Evolutionary conservation across 2,113 vertebrate species (phyloP).

Genomic region (Channa maculata): DNA sequence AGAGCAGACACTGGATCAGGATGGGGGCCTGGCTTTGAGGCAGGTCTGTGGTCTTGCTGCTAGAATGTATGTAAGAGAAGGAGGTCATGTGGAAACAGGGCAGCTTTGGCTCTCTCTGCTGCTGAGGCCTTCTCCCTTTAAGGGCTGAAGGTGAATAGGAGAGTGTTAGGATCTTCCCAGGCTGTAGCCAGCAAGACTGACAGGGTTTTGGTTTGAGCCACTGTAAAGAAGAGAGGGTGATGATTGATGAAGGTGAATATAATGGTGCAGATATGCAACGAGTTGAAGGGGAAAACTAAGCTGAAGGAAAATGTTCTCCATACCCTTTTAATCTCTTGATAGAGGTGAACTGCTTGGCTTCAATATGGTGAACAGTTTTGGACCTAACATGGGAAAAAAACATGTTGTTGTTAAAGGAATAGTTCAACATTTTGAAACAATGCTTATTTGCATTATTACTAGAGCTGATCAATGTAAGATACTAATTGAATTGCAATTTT

Average conservation of each 20-base stretch:
- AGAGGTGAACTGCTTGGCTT: slow-evolving; percentile 9
- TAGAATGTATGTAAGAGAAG: no score
- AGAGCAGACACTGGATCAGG: slow-evolving; percentile 69
- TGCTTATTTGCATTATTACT: neutral
- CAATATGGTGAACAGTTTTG: neutral
- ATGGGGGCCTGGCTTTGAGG: slow-evolving; percentile 47
- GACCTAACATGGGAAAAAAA: neutral
- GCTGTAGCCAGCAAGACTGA: slow-evolving; percentile 46
- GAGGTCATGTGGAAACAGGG: slow-evolving; percentile 33
- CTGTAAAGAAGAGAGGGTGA: slow-evolving; percentile 27
- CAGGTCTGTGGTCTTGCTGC: slow-evolving; percentile 38
- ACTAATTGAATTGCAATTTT: no score
- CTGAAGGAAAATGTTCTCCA: slow-evolving; percentile 21
- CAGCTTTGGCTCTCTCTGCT: slow-evolving; percentile 35
- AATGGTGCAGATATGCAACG: slow-evolving; percentile 36
- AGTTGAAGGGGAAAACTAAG: slow-evolving; percentile 9
- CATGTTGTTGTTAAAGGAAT: neutral
- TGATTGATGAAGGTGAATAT: slow-evolving; percentile 50
- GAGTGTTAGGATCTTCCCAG: slow-evolving; percentile 58
- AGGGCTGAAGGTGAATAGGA: slow-evolving; percentile 54
- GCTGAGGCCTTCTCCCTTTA: slow-evolving; percentile 31
- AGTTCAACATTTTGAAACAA: neutral
- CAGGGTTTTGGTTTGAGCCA: slow-evolving; percentile 67
- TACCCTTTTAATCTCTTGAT: slow-evolving; percentile 14
- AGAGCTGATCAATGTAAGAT: no score